Base-by-base conservation (phyloP, 2,888 invertebrate species). In the Lamellibrachia satsuma region DNA sequence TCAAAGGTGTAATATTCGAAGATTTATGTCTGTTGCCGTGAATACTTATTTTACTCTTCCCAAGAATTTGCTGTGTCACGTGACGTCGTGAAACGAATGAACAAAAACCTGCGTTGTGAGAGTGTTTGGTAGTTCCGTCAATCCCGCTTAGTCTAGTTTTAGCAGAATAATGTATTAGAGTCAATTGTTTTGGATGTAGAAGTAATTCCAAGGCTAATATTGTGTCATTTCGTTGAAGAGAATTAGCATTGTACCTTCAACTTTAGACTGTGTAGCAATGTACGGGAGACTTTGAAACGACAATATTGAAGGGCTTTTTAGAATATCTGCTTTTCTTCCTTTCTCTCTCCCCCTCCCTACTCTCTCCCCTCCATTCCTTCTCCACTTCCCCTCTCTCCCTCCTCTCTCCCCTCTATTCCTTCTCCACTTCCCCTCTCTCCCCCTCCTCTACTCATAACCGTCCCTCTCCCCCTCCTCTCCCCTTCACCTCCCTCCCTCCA, bases 21-120 rank as follows among this genome's bases (percentile, higher is more conserved):
- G 75, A 75, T 75, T 75, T 75, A 75, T 75, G 75, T 75, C 22
- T 6, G 22, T 22, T 75, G 22, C 22, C 22, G n/a, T 22, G 75
- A 75, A 6, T 75, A 75, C 75, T 4, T 6, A 22, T 7, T 75
- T 75, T 75, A 22, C 75, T n/a, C 3, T 75, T 75, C 75, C n/a
- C 75, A 75, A 75, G 75, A 75, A 75, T 75, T 22, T 75, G 75
- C 22, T 75, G 22, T 75, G 75, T 75, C 22, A 75, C 4, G 75
- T 75, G 75, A 75, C 75, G 75, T 75, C 75, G n/a, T 75, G 75
- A 75, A 75, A 75, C 22, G 75, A n/a, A 75, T 75, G 75, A 75
- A 75, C 11, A 75, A 22, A 22, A 22, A 75, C 75, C n/a, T 75
- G 22, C 75, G 75, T n/a, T 75, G n/a, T n/a, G 22, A 22, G 6